Percentiles rank a stretch among this genome's conserved stretches.
Evolutionary conservation across 2,113 vertebrate species (phyloP).

Genomic region (Triplophysa tibetana): DNA sequence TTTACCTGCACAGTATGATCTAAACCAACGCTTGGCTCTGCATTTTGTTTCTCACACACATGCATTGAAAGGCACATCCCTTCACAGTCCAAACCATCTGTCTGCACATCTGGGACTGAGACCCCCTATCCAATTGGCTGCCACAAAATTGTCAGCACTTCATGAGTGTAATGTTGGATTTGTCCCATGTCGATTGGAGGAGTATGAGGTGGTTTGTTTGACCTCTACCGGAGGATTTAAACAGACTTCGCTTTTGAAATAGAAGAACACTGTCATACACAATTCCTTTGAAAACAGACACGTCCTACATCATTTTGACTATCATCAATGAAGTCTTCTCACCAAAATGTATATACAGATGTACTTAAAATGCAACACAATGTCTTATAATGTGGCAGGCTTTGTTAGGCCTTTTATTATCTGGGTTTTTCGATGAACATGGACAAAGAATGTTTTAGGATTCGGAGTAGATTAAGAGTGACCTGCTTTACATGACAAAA

Average conservation of each 20-base stretch:
- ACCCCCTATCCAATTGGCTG: constrained; percentile 15
- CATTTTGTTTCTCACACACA: constrained; percentile 3
- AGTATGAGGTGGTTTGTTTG: background rate
- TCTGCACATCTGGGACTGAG: constrained; percentile 31
- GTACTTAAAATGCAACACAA: background rate
- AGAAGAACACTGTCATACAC: background rate
- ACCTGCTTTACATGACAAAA: constrained; percentile 37
- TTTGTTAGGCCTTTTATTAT: constrained; percentile 15
- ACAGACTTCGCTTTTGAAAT: background rate
- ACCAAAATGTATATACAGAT: background rate
- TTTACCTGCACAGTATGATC: constrained; percentile 14
- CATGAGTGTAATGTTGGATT: constrained; percentile 20
- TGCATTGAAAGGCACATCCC: background rate
- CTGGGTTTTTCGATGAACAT: background rate
- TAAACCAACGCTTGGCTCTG: background rate
- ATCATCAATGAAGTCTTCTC: background rate
- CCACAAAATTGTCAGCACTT: constrained; percentile 15
- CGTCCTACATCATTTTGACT: background rate
- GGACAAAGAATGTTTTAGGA: background rate
- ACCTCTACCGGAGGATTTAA: background rate
- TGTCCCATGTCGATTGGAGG: background rate
- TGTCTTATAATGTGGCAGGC: background rate
- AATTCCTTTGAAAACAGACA: background rate
- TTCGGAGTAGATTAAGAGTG: constrained; percentile 26
- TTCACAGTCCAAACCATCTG: constrained; percentile 35